Percentiles rank a stretch among this genome's conserved stretches.
These are phyloP conservation scores for Coryphaenoides rupestris DNA, from an alignment of 2,113 vertebrate species.

Conservation along the genomic window DNA sequence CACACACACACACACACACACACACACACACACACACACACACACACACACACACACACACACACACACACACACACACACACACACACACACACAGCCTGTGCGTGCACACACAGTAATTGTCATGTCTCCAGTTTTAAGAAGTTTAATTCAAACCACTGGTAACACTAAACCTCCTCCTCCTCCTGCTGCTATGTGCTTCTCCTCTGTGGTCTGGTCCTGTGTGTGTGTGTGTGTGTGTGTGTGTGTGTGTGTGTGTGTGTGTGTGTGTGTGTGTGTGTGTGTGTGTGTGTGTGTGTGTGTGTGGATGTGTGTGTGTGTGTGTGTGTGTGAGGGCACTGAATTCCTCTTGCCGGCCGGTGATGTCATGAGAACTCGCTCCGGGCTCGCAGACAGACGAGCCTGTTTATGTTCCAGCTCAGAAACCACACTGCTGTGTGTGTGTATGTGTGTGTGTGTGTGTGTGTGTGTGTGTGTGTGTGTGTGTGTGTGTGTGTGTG, in stretches of 20 bases:
- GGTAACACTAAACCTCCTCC: neutral
- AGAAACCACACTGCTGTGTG: constrained; percentile 57
- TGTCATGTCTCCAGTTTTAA: constrained; percentile 4
- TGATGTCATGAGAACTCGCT: constrained; percentile 83
- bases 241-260: neutral
- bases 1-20: neutral
- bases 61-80: constrained; percentile 27
- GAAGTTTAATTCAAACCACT: neutral
- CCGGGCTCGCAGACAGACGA: constrained; percentile 71
- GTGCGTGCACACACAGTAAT: constrained; percentile 26
- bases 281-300: constrained; percentile 8
- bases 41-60: constrained; percentile 22
- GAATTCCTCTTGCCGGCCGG: constrained; percentile 79
- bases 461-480: constrained; percentile 6
- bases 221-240: constrained; percentile 6
- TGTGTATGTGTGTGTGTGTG: constrained; percentile 28
- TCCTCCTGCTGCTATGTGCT: neutral
- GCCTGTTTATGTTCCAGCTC: constrained; percentile 77
- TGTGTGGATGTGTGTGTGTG: constrained; percentile 9
- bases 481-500: neutral
- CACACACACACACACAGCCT: constrained; percentile 25
- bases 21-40: constrained; percentile 26
- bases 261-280: neutral
- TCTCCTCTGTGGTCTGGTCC: neutral
- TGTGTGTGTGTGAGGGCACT: constrained; percentile 15